phyloP scores from a whole-genome alignment of 2,888 invertebrate genomes.

The Desoria tigrina region DNA sequence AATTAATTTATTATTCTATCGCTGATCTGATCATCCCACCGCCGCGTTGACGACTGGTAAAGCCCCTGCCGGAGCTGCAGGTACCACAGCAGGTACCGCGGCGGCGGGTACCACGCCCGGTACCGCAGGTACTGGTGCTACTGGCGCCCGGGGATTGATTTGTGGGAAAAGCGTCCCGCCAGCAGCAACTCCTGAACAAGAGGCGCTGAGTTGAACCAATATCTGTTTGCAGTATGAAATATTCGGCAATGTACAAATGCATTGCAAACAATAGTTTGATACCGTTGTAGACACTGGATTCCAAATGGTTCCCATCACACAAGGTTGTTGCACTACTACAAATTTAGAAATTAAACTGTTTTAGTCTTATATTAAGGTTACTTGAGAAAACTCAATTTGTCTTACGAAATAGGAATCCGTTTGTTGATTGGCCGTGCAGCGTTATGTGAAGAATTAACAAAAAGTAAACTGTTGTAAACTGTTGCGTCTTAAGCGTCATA shows the following conservation, averaged over 20 bases:
- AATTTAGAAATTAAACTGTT: not conserved
- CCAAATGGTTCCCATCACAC: constrained; percentile 36
- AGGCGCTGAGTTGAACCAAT: constrained; percentile 31
- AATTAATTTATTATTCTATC: too few relatives aligned
- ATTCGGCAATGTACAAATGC: constrained; percentile 39
- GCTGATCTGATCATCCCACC: too few relatives aligned
- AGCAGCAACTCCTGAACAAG: constrained; percentile 29
- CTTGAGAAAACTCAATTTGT: not conserved
- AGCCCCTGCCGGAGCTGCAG: not conserved
- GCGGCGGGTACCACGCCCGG: constrained; percentile 8
- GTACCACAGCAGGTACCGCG: constrained; percentile 7
- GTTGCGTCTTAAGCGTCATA: too few relatives aligned
- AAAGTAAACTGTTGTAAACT: not conserved
- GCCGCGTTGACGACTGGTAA: constrained; percentile 1
- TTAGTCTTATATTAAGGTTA: not conserved
- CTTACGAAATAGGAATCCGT: not conserved
- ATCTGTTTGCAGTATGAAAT: constrained; percentile 39
- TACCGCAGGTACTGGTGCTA: constrained; percentile 13
- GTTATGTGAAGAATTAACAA: not conserved
- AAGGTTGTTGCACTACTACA: constrained; percentile 16
- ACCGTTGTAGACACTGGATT: constrained; percentile 34
- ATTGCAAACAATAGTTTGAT: constrained; percentile 43
- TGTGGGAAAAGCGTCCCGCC: constrained; percentile 2
- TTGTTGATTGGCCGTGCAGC: not conserved
- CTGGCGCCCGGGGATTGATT: constrained; percentile 15